These are phyloP conservation scores for Stictocephala bisonia DNA, from an alignment of 2,888 invertebrate genomes.

Conservation along the genomic window DNA sequence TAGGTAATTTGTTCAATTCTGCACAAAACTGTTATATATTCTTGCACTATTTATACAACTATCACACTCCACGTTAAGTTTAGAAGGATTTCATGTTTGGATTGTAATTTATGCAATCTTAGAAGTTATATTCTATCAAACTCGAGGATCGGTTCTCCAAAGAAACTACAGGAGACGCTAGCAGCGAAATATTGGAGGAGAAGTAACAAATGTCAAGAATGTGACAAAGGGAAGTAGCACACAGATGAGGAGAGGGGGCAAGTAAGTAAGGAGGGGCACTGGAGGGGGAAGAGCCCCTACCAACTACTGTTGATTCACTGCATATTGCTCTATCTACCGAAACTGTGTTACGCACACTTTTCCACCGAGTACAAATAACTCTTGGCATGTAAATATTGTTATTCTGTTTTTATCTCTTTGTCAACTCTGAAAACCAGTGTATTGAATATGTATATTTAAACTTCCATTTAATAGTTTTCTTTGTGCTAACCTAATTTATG, in stretches of 20 bases:
- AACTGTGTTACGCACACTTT: conserved; percentile 16
- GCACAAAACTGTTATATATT: too few species aligned
- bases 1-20: too few species aligned
- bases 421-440: too few species aligned
- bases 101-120: neutral
- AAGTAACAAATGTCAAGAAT: neutral
- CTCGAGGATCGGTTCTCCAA: too few species aligned
- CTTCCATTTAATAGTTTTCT: too few species aligned
- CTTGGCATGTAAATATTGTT: conserved; percentile 22
- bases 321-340: conserved; percentile 36
- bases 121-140: neutral
- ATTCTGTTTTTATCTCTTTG: conserved; percentile 30
- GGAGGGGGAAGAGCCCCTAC: neutral
- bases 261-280: neutral
- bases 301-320: conserved; percentile 26
- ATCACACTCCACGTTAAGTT: too few species aligned
- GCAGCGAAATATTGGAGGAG: too few species aligned
- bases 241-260: neutral
- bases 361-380: conserved; percentile 25
- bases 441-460: too few species aligned
- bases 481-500: too few species aligned
- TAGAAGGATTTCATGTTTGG: too few species aligned
- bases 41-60: too few species aligned
- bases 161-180: too few species aligned
- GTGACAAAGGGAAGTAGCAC: neutral